Percentiles rank a stretch among this genome's conserved stretches.
Conservation (phyloP, 2,888 invertebrate genomes). For the Anagyrus pseudococci region DNA sequence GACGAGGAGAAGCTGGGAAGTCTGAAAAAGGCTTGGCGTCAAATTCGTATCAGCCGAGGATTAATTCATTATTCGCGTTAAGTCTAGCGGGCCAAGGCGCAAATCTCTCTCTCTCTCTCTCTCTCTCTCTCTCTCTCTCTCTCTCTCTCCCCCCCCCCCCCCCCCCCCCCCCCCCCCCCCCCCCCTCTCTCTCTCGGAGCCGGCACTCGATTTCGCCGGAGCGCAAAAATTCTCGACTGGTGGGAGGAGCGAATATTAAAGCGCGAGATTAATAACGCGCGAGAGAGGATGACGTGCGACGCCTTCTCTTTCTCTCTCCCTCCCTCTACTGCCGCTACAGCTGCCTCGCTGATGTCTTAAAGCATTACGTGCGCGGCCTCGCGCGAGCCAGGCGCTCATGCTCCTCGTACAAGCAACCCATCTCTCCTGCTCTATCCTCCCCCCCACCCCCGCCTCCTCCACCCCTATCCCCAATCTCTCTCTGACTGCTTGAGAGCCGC, state of each 20-base stretch:
- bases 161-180: background rate
- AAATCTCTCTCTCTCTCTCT: background rate
- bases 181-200: background rate
- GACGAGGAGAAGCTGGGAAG: background rate
- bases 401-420: too few relatives aligned
- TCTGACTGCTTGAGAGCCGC: too few relatives aligned
- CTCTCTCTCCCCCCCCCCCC: background rate
- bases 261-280: conserved; percentile 21
- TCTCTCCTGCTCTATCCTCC: too few relatives aligned
- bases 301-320: background rate
- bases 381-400: too few relatives aligned
- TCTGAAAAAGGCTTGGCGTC: background rate
- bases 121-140: background rate
- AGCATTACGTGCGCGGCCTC: background rate
- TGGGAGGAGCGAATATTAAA: conserved; percentile 11
- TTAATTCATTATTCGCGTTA: conserved; percentile 17
- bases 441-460: too few relatives aligned
- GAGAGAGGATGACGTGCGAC: conserved; percentile 17
- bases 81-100: background rate
- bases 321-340: too few relatives aligned
- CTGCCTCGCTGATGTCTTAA: background rate
- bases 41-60: background rate
- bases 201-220: background rate
- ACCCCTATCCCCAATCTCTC: too few relatives aligned
- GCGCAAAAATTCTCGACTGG: background rate